Evolutionary conservation across 2,797 vertebrate species (phyloP).

Genomic region (Eleutherodactylus coqui): DNA sequence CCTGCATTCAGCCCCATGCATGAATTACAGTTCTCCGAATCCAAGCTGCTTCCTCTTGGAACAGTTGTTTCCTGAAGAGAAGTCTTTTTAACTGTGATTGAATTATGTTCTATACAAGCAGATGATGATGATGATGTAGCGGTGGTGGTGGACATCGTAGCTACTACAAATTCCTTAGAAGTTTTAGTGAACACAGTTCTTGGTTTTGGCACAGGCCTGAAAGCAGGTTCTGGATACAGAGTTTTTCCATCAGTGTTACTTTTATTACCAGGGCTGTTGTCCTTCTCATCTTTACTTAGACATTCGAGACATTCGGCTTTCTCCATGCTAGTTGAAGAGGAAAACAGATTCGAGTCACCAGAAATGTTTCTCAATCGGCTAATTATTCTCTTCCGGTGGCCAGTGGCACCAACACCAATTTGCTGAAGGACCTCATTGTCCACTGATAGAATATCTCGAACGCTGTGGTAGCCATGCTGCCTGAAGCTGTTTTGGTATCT

Average conservation of each 20-base stretch:
- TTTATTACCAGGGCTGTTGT: slow-evolving; percentile 52
- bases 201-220: slow-evolving; percentile 90
- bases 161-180: slow-evolving; percentile 63
- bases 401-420: slow-evolving; percentile 89
- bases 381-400: slow-evolving; percentile 94
- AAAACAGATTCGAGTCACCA: slow-evolving; percentile 50
- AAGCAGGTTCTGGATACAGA: slow-evolving; percentile 35
- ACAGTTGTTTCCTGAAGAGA: slow-evolving; percentile 72
- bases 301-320: not conserved
- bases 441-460: slow-evolving; percentile 79
- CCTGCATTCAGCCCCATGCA: slow-evolving; percentile 40
- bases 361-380: slow-evolving; percentile 71
- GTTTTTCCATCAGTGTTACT: slow-evolving; percentile 62
- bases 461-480: slow-evolving; percentile 81
- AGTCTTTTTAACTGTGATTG: slow-evolving; percentile 68
- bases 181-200: slow-evolving; percentile 87
- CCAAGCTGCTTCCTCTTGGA: slow-evolving; percentile 67
- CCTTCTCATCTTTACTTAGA: slow-evolving; percentile 45
- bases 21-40: slow-evolving; percentile 56
- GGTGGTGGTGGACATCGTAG: slow-evolving; percentile 19
- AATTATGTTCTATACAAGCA: slow-evolving; percentile 58
- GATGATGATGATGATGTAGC: slow-evolving; percentile 4
- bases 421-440: slow-evolving; percentile 81
- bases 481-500: slow-evolving; percentile 86
- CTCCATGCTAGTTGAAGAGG: slow-evolving; percentile 48